Conservation (phyloP, 1,140 invertebrate species). For the Prorops nasuta region DNA sequence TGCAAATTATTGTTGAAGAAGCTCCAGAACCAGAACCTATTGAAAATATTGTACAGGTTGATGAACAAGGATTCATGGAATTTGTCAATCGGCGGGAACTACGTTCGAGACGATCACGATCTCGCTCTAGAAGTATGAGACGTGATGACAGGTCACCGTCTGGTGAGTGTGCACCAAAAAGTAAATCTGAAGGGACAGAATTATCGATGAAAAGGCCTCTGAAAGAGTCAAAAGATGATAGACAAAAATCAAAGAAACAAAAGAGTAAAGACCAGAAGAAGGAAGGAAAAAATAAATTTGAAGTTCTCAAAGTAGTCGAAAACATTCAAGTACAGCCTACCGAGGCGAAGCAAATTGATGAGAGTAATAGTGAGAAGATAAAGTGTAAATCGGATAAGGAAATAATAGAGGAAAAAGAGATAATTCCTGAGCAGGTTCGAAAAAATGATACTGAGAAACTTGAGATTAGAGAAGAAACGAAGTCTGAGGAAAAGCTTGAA, state of each 20-base stretch:
- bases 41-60: conserved; percentile 45
- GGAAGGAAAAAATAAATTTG: conserved; percentile 4
- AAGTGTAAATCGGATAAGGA: not conserved
- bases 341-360: conserved; percentile 9
- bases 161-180: not conserved
- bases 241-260: conserved; percentile 7
- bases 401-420: not conserved
- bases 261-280: conserved; percentile 5
- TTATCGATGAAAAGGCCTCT: conserved; percentile 1
- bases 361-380: too few relatives aligned
- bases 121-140: conserved; percentile 43
- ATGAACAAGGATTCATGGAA: conserved; percentile 57
- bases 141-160: conserved; percentile 9
- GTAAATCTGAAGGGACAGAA: conserved; percentile 1
- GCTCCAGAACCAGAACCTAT: conserved; percentile 31
- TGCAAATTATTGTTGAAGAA: conserved; percentile 53
- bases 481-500: not conserved
- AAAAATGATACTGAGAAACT: not conserved
- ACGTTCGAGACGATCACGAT: conserved; percentile 49
- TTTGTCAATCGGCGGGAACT: conserved; percentile 51
- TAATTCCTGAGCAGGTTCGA: too few relatives aligned
- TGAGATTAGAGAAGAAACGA: not conserved
- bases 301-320: conserved; percentile 9
- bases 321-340: not conserved
- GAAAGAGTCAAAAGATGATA: conserved; percentile 8